phyloP scores from a whole-genome alignment of 2,888 invertebrate genomes.

The Penaeus monodon region DNA sequence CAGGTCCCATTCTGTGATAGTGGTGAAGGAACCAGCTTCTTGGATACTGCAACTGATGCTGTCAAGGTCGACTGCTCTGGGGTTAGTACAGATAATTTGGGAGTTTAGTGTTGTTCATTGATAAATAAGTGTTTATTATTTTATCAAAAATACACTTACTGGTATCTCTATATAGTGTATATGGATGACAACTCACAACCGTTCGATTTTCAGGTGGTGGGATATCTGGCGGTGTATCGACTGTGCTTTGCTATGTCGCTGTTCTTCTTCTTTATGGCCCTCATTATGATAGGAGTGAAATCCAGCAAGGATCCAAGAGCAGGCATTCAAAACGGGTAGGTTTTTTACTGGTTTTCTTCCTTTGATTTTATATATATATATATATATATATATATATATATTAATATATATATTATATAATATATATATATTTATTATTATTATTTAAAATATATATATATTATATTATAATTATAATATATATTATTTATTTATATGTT shows the following conservation, averaged over 20 bases:
- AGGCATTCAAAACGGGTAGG: conserved; percentile 95
- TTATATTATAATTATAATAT: too few relatives aligned
- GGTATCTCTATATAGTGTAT: too few relatives aligned
- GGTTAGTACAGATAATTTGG: conserved; percentile 28
- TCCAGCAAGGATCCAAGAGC: conserved; percentile 92
- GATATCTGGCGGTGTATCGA: conserved; percentile 99
- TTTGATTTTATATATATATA: too few relatives aligned
- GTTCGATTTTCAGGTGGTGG: conserved; percentile 77
- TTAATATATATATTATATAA: too few relatives aligned
- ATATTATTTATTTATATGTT: too few relatives aligned
- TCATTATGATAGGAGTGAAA: conserved; percentile 93
- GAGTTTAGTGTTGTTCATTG: not conserved
- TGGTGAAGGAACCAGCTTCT: conserved; percentile 18
- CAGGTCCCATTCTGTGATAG: conserved; percentile 89
- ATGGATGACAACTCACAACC: not conserved
- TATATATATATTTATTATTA: too few relatives aligned
- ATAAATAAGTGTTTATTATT: not conserved
- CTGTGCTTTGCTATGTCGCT: conserved; percentile 94
- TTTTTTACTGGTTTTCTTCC: not conserved
- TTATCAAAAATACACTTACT: not conserved
- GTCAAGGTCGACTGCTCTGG: conserved; percentile 53
- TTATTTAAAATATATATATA: too few relatives aligned
- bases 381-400: too few relatives aligned
- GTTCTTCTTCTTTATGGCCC: conserved; percentile 92
- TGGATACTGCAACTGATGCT: conserved; percentile 22